phyloP scores from a whole-genome alignment of 2,113 vertebrate species.

The Ophiodon elongatus region DNA sequence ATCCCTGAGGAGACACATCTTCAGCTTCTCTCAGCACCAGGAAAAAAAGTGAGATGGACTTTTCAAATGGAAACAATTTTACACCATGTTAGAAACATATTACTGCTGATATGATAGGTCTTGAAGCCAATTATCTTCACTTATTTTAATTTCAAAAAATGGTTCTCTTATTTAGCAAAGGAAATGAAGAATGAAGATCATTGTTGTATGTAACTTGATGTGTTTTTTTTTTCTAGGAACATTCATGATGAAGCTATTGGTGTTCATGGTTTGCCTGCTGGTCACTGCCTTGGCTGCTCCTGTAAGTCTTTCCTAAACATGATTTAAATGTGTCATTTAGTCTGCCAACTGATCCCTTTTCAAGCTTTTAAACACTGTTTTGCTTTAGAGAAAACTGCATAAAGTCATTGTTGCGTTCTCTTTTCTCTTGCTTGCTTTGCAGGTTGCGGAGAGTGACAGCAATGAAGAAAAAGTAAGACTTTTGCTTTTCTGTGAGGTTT shows the following conservation, averaged over 20 bases:
- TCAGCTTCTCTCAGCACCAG: slow-evolving; percentile 16
- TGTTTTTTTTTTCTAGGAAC: background rate
- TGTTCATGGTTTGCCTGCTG: slow-evolving; percentile 73
- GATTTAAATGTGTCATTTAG: background rate
- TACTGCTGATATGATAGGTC: background rate
- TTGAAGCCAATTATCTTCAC: background rate
- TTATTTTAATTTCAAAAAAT: background rate
- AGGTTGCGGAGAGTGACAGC: slow-evolving; percentile 76
- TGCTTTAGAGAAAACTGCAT: background rate
- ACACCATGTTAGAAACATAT: background rate
- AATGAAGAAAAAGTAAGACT: slow-evolving; percentile 70
- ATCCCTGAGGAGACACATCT: slow-evolving; percentile 19
- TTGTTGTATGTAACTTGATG: background rate
- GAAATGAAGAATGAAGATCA: background rate
- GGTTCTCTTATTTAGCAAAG: background rate
- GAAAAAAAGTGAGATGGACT: slow-evolving; percentile 60
- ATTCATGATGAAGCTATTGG: slow-evolving; percentile 71
- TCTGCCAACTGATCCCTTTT: background rate
- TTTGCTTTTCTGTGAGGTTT: background rate
- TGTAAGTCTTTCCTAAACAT: slow-evolving; percentile 68
- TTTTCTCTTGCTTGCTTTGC: slow-evolving; percentile 29
- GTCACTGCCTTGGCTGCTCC: slow-evolving; percentile 71
- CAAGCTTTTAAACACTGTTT: slow-evolving; percentile 11
- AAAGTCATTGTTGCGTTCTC: background rate
- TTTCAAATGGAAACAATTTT: background rate